Evolutionary conservation across 2,113 vertebrate genomes (phyloP).

Genomic region (Oryzias javanicus): DNA sequence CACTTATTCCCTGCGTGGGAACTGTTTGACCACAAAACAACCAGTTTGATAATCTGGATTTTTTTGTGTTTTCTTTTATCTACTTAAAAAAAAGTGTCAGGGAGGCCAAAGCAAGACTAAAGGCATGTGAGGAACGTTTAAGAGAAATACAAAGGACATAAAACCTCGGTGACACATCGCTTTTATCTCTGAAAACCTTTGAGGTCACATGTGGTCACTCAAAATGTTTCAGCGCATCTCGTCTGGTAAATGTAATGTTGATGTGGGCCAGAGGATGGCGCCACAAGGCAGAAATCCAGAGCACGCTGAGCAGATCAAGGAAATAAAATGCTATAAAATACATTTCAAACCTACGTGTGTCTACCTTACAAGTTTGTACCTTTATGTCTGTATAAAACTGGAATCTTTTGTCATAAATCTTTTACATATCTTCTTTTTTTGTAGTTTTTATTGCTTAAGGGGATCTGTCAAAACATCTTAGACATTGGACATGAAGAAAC

Average conservation of each 20-base stretch:
- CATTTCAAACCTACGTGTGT: background rate
- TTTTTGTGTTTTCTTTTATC: constrained; percentile 1
- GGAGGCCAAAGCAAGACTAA: constrained; percentile 3
- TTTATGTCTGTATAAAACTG: constrained; percentile 11
- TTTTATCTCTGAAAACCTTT: constrained; percentile 42
- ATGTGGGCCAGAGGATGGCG: constrained; percentile 64
- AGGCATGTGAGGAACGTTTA: constrained; percentile 26
- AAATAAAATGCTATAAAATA: constrained; percentile 6
- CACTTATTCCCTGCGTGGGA: constrained; percentile 44
- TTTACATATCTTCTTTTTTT: no score
- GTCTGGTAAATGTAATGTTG: constrained; percentile 35
- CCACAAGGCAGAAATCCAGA: constrained; percentile 25
- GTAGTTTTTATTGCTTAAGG: constrained; percentile 5
- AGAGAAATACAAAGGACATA: constrained; percentile 28
- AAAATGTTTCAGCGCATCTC: constrained; percentile 21
- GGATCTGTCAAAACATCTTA: constrained; percentile 51
- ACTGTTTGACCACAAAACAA: constrained; percentile 27
- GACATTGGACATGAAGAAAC: constrained; percentile 49
- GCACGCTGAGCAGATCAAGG: background rate
- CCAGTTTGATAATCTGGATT: constrained; percentile 9
- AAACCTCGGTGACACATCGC: constrained; percentile 43
- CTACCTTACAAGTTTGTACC: background rate
- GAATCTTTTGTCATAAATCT: no score
- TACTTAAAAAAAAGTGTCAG: constrained; percentile 25
- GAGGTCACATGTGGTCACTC: constrained; percentile 59